Evolutionary conservation across 1,140 invertebrate genomes (phyloP).

Genomic region (Xylocopa sonorina): DNA sequence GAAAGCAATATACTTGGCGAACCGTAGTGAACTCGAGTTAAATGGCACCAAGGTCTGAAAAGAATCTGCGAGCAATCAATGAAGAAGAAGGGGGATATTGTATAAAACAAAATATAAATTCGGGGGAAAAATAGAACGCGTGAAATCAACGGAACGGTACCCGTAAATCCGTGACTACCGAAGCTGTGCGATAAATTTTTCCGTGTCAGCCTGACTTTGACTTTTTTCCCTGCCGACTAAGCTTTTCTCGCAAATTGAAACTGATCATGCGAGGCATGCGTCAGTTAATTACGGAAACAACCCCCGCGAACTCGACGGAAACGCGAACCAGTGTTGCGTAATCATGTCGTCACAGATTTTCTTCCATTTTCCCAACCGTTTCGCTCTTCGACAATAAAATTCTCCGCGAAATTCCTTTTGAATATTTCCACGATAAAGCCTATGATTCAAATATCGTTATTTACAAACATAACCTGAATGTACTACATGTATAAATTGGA

Average conservation of each 20-base stretch:
- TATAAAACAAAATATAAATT: too few species aligned
- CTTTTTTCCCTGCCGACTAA: constrained; percentile 34
- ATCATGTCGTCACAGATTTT: constrained; percentile 22
- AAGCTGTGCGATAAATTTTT: constrained; percentile 40
- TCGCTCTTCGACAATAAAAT: constrained; percentile 28
- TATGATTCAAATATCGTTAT: too few species aligned
- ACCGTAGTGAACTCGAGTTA: too few species aligned
- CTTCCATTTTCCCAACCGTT: not conserved
- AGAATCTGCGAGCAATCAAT: not conserved
- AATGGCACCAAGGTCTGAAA: too few species aligned
- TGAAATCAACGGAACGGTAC: not conserved
- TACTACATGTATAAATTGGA: too few species aligned
- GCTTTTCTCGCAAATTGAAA: constrained; percentile 53
- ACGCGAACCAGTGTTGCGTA: not conserved
- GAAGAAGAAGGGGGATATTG: too few species aligned
- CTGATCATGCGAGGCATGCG: constrained; percentile 51
- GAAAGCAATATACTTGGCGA: not conserved
- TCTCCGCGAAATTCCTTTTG: not conserved
- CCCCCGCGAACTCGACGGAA: constrained; percentile 32
- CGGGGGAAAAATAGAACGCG: not conserved
- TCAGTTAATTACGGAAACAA: constrained; percentile 43
- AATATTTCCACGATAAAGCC: not conserved
- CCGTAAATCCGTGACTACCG: not conserved
- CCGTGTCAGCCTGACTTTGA: constrained; percentile 14
- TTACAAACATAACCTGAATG: too few species aligned